Evolutionary conservation across 2,797 vertebrate genomes (phyloP).

Genomic region (Ctenopoma multispine): DNA sequence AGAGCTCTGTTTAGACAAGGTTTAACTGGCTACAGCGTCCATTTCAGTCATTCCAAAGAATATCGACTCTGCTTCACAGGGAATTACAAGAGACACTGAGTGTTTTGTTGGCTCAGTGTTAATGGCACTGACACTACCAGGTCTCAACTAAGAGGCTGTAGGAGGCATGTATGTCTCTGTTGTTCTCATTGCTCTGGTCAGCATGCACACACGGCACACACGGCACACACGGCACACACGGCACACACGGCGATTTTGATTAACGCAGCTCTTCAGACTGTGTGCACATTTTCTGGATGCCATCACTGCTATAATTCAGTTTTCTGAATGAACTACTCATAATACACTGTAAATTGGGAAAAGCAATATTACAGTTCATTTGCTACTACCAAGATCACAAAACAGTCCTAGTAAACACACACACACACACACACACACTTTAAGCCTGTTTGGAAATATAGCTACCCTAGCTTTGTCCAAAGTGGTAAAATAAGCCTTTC

Average conservation of each 20-base stretch:
- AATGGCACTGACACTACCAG: constrained; percentile 22
- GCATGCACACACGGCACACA: neutral
- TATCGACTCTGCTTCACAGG: constrained; percentile 48
- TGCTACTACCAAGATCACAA: too few species aligned
- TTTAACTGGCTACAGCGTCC: constrained; percentile 56
- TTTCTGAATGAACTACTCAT: neutral
- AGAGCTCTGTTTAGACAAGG: constrained; percentile 59
- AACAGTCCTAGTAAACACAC: too few species aligned
- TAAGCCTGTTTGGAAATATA: too few species aligned
- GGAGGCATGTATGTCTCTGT: constrained; percentile 14
- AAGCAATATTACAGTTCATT: too few species aligned
- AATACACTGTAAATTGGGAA: too few species aligned
- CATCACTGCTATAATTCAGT: constrained; percentile 6
- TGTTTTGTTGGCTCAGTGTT: constrained; percentile 33
- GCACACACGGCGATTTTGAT: constrained; percentile 6
- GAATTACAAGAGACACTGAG: constrained; percentile 41
- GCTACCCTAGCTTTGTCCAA: too few species aligned
- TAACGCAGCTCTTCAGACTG: constrained; percentile 28
- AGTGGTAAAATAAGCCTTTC: too few species aligned
- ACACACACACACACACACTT: too few species aligned
- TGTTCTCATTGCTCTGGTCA: constrained; percentile 8
- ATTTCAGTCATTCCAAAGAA: constrained; percentile 46
- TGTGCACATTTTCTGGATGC: constrained; percentile 11
- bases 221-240: neutral
- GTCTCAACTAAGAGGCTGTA: constrained; percentile 21